Evolutionary conservation across 2,797 vertebrate genomes (phyloP).

Genomic region (Artibeus lituratus): DNA sequence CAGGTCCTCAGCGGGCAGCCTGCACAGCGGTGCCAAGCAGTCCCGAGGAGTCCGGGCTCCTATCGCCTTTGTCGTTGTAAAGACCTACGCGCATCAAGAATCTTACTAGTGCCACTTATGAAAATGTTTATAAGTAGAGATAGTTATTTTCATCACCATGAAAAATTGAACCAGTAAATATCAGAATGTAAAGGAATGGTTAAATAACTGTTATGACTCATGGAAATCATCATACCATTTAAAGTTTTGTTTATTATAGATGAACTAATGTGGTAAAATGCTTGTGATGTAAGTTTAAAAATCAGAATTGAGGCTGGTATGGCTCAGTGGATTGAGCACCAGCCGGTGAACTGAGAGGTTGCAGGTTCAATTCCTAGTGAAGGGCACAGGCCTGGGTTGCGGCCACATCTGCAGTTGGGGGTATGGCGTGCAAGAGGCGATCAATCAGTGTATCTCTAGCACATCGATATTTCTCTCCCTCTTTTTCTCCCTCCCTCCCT

Average conservation of each 20-base stretch:
- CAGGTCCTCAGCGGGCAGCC: no score
- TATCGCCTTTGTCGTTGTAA: background rate
- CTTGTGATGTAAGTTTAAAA: slow-evolving; percentile 6
- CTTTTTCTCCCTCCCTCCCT: no score
- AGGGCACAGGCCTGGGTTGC: no score
- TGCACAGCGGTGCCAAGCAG: background rate
- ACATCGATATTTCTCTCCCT: no score
- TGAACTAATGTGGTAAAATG: slow-evolving; percentile 10
- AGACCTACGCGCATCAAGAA: background rate
- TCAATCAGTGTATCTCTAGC: no score
- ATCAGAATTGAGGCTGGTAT: background rate
- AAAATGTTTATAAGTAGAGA: background rate
- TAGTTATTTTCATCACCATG: slow-evolving; percentile 10
- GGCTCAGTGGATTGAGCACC: no score
- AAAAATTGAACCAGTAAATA: background rate
- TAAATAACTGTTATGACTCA: background rate
- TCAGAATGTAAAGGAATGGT: background rate
- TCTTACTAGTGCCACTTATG: background rate
- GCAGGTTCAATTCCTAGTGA: no score
- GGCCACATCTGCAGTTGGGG: no score
- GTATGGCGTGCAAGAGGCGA: no score
- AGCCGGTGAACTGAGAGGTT: no score
- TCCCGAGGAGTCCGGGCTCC: background rate
- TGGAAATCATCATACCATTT: slow-evolving; percentile 14
- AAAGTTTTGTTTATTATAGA: slow-evolving; percentile 13